Evolutionary conservation across 2,888 invertebrate species (phyloP).

Genomic region (Acanthosepion lycidas): DNA sequence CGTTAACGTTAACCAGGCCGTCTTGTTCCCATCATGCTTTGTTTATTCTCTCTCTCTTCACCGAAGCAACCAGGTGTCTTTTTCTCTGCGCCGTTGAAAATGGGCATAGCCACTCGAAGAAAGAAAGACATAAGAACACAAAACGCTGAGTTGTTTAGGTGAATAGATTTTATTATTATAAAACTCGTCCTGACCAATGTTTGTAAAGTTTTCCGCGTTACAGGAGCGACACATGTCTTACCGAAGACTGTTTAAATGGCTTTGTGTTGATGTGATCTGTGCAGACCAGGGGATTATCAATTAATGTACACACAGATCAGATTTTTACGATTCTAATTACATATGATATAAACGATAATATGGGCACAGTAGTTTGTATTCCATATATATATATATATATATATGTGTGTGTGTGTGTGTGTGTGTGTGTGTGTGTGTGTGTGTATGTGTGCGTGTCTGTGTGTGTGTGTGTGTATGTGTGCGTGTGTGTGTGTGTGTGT

Average conservation of each 20-base stretch:
- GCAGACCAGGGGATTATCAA: background rate
- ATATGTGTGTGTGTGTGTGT: no score
- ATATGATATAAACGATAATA: background rate
- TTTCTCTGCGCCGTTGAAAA: background rate
- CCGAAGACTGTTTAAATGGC: no score
- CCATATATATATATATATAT: background rate
- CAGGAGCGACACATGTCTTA: background rate
- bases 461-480: no score
- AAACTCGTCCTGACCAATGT: background rate
- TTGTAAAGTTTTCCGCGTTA: background rate
- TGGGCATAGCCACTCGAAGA: background rate
- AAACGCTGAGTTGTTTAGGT: background rate
- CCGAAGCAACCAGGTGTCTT: background rate
- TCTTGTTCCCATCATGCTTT: background rate
- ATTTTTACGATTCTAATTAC: constrained; percentile 33
- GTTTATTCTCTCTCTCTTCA: background rate
- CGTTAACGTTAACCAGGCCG: background rate
- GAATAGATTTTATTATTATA: background rate
- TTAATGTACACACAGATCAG: background rate
- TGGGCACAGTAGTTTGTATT: background rate
- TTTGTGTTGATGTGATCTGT: background rate
- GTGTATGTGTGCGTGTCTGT: no score
- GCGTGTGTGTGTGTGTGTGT: no score
- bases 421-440: no score
- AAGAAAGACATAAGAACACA: background rate